Percentiles rank a stretch among this genome's conserved stretches.
These are phyloP conservation scores for Bellardia bayeri DNA, from an alignment of 2,888 invertebrate genomes.

Conservation along the genomic window DNA sequence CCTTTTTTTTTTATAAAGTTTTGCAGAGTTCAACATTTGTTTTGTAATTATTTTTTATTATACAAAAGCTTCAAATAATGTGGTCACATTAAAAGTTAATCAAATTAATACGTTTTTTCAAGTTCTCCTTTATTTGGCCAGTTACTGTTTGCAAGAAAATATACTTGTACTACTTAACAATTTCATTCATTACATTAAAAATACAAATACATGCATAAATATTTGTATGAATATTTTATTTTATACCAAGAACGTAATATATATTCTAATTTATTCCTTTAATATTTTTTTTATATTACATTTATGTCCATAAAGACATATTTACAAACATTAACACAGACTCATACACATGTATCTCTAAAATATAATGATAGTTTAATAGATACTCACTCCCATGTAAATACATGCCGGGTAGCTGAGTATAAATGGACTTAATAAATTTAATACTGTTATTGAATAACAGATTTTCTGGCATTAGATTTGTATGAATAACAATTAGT, in stretches of 20 bases:
- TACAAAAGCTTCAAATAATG: too few relatives aligned
- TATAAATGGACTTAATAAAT: slow-evolving; percentile 8
- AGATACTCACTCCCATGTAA: not conserved
- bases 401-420: not conserved
- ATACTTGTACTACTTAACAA: not conserved
- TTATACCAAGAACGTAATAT: not conserved
- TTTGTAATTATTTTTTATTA: too few relatives aligned
- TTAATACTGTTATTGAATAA: slow-evolving; percentile 3
- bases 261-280: slow-evolving; percentile 38
- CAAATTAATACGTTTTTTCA: not conserved
- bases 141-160: not conserved
- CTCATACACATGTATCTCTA: not conserved
- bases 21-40: too few relatives aligned
- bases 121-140: not conserved
- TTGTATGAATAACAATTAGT: not conserved
- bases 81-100: too few relatives aligned
- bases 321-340: not conserved
- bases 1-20: too few relatives aligned
- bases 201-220: not conserved
- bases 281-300: slow-evolving; percentile 1
- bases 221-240: slow-evolving; percentile 39
- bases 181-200: slow-evolving; percentile 9
- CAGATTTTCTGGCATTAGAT: not conserved
- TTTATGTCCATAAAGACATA: slow-evolving; percentile 14
- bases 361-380: not conserved